A percentile compares a stretch with the other conserved stretches of the same genome.
Conservation (phyloP, 2,888 invertebrate species). For the Coecobrya sp. region DNA sequence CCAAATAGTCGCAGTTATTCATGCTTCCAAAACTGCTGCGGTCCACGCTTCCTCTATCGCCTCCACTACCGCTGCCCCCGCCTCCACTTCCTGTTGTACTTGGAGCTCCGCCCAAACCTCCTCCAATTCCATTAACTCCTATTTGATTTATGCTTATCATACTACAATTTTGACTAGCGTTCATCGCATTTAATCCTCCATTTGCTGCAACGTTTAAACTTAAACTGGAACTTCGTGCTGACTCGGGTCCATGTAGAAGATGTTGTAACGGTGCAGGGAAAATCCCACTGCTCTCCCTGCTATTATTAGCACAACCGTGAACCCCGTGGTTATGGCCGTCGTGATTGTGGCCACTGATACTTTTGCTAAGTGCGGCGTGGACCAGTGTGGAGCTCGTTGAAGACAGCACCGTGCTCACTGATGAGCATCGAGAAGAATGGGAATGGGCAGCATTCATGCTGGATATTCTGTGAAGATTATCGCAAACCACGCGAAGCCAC, state of each 20-base stretch:
- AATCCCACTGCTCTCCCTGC: slow-evolving; percentile 73
- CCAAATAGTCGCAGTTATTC: slow-evolving; percentile 85
- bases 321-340: slow-evolving; percentile 84
- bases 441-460: slow-evolving; percentile 77
- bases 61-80: slow-evolving; percentile 60
- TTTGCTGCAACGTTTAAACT: slow-evolving; percentile 82
- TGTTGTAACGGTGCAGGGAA: slow-evolving; percentile 72
- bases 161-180: slow-evolving; percentile 85
- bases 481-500: slow-evolving; percentile 86
- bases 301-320: slow-evolving; percentile 44
- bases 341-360: slow-evolving; percentile 82
- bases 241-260: slow-evolving; percentile 79
- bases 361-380: slow-evolving; percentile 85
- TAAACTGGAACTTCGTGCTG: slow-evolving; percentile 83
- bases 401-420: slow-evolving; percentile 85
- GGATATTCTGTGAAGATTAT: slow-evolving; percentile 85
- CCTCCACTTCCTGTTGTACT: slow-evolving; percentile 61
- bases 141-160: slow-evolving; percentile 85
- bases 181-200: slow-evolving; percentile 78
- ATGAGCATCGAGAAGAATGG: slow-evolving; percentile 86
- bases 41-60: slow-evolving; percentile 85
- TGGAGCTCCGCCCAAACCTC: slow-evolving; percentile 7
- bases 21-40: slow-evolving; percentile 84
- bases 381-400: slow-evolving; percentile 85
- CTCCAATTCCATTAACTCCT: slow-evolving; percentile 68